A percentile compares a stretch with the other conserved stretches of the same genome.
phyloP scores from a whole-genome alignment of 2,888 invertebrate genomes.

The Chrysomela aeneicollis region DNA sequence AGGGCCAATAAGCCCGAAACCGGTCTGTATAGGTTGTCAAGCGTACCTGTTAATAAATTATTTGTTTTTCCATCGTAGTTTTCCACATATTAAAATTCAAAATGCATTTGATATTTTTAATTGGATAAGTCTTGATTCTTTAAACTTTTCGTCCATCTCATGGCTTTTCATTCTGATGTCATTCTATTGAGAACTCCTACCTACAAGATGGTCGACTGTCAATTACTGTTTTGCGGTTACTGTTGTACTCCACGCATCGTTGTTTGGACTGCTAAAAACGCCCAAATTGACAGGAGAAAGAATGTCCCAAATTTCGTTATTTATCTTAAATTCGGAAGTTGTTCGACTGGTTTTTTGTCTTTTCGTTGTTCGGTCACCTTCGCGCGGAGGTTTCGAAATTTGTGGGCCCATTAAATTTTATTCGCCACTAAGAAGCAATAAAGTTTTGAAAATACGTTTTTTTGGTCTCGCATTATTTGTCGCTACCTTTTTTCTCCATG shows the following conservation, averaged over 20 bases:
- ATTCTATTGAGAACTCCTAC: not conserved
- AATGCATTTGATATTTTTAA: too few species aligned
- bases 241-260: not conserved
- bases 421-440: slow-evolving; percentile 28
- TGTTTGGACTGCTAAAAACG: not conserved
- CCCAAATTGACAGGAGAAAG: slow-evolving; percentile 18
- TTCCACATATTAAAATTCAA: too few species aligned
- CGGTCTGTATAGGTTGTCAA: too few species aligned
- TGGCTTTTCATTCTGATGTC: too few species aligned
- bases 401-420: slow-evolving; percentile 32
- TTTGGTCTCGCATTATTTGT: slow-evolving; percentile 20
- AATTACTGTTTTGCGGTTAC: not conserved
- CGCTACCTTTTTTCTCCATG: slow-evolving; percentile 13
- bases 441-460: slow-evolving; percentile 24
- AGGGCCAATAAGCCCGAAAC: too few species aligned
- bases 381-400: slow-evolving; percentile 21
- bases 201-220: not conserved
- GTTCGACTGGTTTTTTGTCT: slow-evolving; percentile 15
- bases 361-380: not conserved
- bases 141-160: too few species aligned
- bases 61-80: too few species aligned
- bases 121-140: too few species aligned
- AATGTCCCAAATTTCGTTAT: slow-evolving; percentile 21
- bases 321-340: slow-evolving; percentile 20
- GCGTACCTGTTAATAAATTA: too few species aligned